Evolutionary conservation across 2,113 vertebrate species (phyloP), one percentile per base, ranked within the genome.

Genomic region (Platysternon megacephalum): DNA sequence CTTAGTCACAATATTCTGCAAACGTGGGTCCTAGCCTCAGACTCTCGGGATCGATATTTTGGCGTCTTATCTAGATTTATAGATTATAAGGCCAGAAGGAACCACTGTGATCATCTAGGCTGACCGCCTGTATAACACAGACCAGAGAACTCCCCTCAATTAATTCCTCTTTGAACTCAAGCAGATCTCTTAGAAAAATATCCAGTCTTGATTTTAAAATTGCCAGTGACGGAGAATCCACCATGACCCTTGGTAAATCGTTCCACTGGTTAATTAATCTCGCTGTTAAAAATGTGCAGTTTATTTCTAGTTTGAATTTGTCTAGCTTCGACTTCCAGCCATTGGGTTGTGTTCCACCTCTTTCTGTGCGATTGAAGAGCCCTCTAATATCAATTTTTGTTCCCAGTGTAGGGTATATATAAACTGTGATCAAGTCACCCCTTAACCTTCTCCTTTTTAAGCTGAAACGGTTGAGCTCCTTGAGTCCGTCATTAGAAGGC

Each of bases 1-100:
- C 48, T 2, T 2, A 19, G 55, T 0, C 5, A 84, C 61, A 14
- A 13, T 8, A 5, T 2, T 11, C 84, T 5, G 72, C 85, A 55
- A 39, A 0, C 8, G 0, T 0, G 0, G 28, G 3, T 79, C 76
- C 56, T 46, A 42, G 42, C 74, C 42, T 76, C 74, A 11, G 42
- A 16, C 26, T 39, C 65, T 72, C 2, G 9, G 4, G 65, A 21
- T 72, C 10, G 21, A 35, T 21, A 22, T 39, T 72, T 21, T 72
- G 9, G 19, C 19, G 2, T 72, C 65, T 72, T 72, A 39, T 8
- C 32, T 16, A 35, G 35, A 68, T 68, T n/a, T 8, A 21, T 72
- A 11, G 19, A 11, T 72, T 39, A 72, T 39, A 72, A 72, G 9
- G 19, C 65, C n/a, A 72, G 65, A 11, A 72, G 65, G 19, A 72